Evolutionary conservation across 1,140 invertebrate species (phyloP).

Genomic region (Pemphigus obesinymphae): DNA sequence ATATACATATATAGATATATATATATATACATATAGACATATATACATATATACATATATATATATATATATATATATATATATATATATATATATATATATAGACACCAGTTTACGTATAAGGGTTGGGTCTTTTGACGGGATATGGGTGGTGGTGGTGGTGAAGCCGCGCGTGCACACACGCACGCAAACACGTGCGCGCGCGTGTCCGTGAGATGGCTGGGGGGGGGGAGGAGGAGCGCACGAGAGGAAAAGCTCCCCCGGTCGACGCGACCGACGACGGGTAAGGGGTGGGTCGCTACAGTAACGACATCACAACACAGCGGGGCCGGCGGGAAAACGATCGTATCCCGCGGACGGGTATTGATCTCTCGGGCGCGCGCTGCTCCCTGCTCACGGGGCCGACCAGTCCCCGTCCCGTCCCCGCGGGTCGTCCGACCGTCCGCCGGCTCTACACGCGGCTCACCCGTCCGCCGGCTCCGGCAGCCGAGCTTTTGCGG

Average conservation of each 20-base stretch:
- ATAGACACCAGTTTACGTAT: too few species aligned
- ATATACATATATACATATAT: too few species aligned
- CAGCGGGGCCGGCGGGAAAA: neutral
- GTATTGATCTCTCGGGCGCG: constrained; percentile 23
- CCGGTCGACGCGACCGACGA: neutral
- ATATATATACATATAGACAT: neutral
- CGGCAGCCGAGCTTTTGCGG: neutral
- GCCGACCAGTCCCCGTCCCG: neutral
- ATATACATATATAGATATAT: neutral
- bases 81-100: too few species aligned
- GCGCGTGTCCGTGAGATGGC: too few species aligned
- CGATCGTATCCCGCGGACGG: neutral
- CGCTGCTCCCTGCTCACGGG: neutral
- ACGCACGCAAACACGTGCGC: too few species aligned
- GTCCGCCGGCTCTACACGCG: neutral
- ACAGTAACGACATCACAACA: constrained; percentile 42
- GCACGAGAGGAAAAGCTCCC: constrained; percentile 2
- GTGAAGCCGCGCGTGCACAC: neutral
- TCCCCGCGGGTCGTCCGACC: neutral
- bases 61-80: too few species aligned
- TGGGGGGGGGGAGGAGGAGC: neutral
- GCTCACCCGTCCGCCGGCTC: neutral
- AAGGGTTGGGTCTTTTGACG: constrained; percentile 7
- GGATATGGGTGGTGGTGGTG: neutral
- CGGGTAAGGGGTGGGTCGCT: constrained; percentile 21